Base-by-base conservation (phyloP, 2,113 vertebrate species). In the Crotalus helleri region DNA sequence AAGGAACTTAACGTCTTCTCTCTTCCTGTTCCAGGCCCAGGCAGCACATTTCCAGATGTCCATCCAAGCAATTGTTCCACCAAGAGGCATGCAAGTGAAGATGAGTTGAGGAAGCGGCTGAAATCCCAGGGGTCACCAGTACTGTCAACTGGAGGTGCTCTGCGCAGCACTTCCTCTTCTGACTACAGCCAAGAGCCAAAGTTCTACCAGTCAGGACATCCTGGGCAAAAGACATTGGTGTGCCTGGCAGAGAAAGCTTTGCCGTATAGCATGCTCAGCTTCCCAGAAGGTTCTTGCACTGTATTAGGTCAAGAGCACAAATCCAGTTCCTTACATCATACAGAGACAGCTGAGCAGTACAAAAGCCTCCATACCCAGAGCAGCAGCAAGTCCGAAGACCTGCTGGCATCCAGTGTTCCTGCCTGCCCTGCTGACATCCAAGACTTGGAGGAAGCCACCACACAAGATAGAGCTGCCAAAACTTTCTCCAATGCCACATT, bases 41-140 rank as follows among this genome's bases (percentile, higher is more conserved):
- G 96, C 97, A 92, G 95, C 96, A 96, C 97, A 95, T 97, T 98
- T 96, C 96, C 97, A 53, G 97, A 98, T 96, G 96, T 97, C 97
- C 98, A 98, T 97, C 97, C 97, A 96, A 97, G 97, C 97, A 97
- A 96, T 97, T 97, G 98, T 97, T 97, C 97, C 88, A 96, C 97
- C 97, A 95, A 98, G 97, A 46, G 97, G 97, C 97, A 97, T 95
- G 69, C 95, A 93, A 95, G 96, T 95, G 97, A 98, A 97, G 98
- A 98, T 96, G 97, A 98, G 97, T 95, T 96, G 96, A 98, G 97
- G 97, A 98, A 98, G 97, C 98, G 98, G 95, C 97, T 98, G 97
- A 98, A 98, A 97, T 97, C 97, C 96, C 98, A 98, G 96, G 97
- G 97, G 96, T 97, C 97, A 96, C 97, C 97, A 96, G 97, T 97